These are phyloP conservation scores for Syrmaticus mikado DNA, from an alignment of 2,113 vertebrate species.

Conservation along the genomic window DNA sequence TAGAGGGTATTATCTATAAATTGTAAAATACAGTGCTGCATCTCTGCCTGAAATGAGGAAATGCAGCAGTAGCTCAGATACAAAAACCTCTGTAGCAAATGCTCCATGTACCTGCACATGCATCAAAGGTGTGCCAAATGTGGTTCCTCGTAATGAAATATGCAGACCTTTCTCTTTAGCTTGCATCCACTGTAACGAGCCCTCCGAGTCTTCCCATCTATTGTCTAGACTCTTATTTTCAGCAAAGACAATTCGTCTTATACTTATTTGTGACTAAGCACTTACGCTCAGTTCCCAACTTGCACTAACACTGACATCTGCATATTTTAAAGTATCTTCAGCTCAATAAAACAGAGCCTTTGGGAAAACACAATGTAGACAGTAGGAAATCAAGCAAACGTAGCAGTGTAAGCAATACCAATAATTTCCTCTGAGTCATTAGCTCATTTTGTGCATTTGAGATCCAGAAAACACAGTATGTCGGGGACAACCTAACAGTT, in stretches of 20 bases:
- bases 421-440: background rate
- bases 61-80: background rate
- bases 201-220: background rate
- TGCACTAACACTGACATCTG: background rate
- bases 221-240: background rate
- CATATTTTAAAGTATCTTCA: background rate
- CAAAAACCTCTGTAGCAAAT: background rate
- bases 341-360: background rate
- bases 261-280: background rate
- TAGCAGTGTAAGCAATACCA: background rate
- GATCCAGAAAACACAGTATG: background rate
- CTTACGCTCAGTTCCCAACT: background rate
- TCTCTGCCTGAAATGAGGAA: background rate
- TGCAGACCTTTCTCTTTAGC: background rate
- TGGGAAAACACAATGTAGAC: background rate
- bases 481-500: background rate
- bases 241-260: background rate
- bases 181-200: background rate
- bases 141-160: background rate
- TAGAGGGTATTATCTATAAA: background rate
- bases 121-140: background rate
- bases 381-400: background rate
- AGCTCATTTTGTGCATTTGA: background rate
- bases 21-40: background rate
- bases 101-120: background rate